Evolutionary conservation across 1,140 invertebrate genomes (phyloP).

Genomic region (Helicorthomorpha holstii): DNA sequence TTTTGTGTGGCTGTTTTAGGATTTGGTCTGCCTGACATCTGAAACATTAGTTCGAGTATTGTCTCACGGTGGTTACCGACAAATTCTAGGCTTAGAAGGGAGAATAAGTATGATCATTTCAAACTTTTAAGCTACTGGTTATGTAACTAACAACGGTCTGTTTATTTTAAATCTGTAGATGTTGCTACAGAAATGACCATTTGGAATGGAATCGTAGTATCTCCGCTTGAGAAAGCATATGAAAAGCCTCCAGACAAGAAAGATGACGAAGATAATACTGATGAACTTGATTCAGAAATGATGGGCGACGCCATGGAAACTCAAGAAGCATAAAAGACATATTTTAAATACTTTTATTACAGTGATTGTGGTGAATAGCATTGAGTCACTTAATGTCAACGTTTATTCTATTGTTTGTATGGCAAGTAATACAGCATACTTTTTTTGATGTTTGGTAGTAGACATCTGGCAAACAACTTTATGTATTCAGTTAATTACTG

Average conservation of each 20-base stretch:
- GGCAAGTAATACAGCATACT: no score
- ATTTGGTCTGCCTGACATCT: slow-evolving; percentile 78
- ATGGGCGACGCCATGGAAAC: slow-evolving; percentile 14
- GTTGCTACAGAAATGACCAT: slow-evolving; percentile 62
- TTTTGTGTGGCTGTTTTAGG: slow-evolving; percentile 25
- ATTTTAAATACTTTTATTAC: no score
- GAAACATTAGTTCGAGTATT: slow-evolving; percentile 75
- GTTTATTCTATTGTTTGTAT: no score
- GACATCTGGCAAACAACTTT: no score
- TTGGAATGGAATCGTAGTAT: slow-evolving; percentile 87
- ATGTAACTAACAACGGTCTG: no score
- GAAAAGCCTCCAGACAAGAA: slow-evolving; percentile 45
- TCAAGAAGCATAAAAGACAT: slow-evolving; percentile 6
- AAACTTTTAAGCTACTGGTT: no score
- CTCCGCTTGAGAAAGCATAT: slow-evolving; percentile 77
- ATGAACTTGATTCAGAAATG: slow-evolving; percentile 15
- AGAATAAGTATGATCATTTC: neutral
- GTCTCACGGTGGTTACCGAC: slow-evolving; percentile 77
- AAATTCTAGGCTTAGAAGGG: slow-evolving; percentile 55
- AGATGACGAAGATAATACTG: slow-evolving; percentile 26
- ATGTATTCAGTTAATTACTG: no score
- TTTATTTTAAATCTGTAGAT: neutral
- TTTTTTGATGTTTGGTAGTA: no score
- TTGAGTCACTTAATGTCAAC: no score
- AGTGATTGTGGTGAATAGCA: no score